These are phyloP conservation scores for Blennius ocellaris DNA, from an alignment of 2,113 vertebrate genomes.

Conservation along the genomic window DNA sequence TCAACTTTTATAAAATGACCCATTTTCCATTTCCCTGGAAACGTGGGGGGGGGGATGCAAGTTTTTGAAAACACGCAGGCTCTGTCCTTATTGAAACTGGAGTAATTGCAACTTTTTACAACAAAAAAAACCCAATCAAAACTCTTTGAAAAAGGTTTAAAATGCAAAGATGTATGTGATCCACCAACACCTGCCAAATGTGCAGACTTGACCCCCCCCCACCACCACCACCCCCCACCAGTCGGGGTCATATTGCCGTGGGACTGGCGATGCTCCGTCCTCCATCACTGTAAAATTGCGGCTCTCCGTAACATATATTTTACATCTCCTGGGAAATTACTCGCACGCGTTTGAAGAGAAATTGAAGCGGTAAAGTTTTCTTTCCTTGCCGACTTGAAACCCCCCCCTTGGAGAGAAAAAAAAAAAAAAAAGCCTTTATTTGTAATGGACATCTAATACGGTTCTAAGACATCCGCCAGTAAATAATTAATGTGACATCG, in stretches of 20 bases:
- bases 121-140: too few species aligned
- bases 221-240: not conserved
- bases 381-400: not conserved
- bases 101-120: too few species aligned
- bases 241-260: slow-evolving; percentile 19
- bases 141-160: too few species aligned
- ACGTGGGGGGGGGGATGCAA: too few species aligned
- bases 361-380: slow-evolving; percentile 20
- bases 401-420: too few species aligned
- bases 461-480: slow-evolving; percentile 27
- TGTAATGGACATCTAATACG: slow-evolving; percentile 6
- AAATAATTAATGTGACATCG: slow-evolving; percentile 38
- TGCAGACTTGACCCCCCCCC: not conserved
- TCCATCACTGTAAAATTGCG: slow-evolving; percentile 23
- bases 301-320: slow-evolving; percentile 9
- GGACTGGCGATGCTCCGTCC: slow-evolving; percentile 12
- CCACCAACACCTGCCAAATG: too few species aligned
- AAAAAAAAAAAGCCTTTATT: not conserved
- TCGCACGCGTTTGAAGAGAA: slow-evolving; percentile 18
- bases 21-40: too few species aligned
- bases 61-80: too few species aligned
- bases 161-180: too few species aligned
- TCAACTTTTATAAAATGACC: too few species aligned
- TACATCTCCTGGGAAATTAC: slow-evolving; percentile 52
- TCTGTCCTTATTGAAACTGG: too few species aligned